Conservation (phyloP, 92 coral and sea anemone species). For the Anthopleura xanthogrammica region DNA sequence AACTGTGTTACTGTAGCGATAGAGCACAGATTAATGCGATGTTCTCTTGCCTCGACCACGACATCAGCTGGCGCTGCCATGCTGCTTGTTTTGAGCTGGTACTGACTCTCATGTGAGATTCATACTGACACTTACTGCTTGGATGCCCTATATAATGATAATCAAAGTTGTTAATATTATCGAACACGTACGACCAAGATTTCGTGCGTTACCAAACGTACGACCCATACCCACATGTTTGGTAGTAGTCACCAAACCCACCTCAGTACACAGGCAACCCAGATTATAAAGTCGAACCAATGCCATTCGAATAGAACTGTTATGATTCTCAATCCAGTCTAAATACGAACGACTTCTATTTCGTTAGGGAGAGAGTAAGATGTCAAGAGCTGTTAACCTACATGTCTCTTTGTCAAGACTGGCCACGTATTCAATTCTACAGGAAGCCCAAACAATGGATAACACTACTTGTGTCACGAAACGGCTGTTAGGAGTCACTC, state of each 20-base stretch:
- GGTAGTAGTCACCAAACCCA: not conserved
- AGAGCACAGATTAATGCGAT: not conserved
- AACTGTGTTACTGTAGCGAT: not conserved
- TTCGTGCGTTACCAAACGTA: too few relatives aligned
- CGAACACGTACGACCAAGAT: not conserved
- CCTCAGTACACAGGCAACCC: not conserved
- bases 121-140: not conserved
- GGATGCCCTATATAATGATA: not conserved
- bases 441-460: constrained; percentile 2
- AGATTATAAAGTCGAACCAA: not conserved
- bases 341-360: not conserved
- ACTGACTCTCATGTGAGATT: constrained; percentile 2
- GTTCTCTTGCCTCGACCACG: not conserved
- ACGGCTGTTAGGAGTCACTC: not conserved
- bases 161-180: not conserved
- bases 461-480: not conserved
- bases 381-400: not conserved
- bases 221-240: not conserved
- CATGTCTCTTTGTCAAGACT: not conserved
- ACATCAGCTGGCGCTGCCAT: constrained; percentile 4
- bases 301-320: too few relatives aligned
- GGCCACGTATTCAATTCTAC: not conserved
- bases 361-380: not conserved
- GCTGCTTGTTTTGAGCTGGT: not conserved
- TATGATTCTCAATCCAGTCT: not conserved